These are phyloP conservation scores for Caenorhabditis afra DNA, from an alignment of 2,888 invertebrate species.

Conservation along the genomic window DNA sequence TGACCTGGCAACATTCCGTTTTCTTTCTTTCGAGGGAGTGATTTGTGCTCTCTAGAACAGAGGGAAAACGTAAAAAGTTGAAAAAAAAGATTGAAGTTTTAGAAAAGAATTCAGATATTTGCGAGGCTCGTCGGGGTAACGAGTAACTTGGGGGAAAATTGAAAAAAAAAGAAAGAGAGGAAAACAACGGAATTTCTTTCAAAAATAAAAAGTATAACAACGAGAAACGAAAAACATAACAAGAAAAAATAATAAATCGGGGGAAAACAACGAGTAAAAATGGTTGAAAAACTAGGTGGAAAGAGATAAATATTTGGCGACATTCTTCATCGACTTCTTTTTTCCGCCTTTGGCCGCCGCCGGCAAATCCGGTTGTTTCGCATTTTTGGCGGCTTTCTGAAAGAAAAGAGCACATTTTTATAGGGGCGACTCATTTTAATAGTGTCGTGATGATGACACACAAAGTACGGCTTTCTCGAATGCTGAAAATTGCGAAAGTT, in stretches of 20 bases:
- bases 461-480: conserved; percentile 28
- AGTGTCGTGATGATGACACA: conserved; percentile 21
- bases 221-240: conserved; percentile 5
- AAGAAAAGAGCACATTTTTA: conserved; percentile 19
- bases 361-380: conserved; percentile 44
- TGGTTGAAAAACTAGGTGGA: conserved; percentile 30
- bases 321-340: conserved; percentile 63
- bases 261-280: not conserved
- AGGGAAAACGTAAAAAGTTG: not conserved
- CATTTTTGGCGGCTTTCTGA: conserved; percentile 42
- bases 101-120: too few relatives aligned
- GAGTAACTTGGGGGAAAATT: not conserved
- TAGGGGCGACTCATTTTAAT: not conserved
- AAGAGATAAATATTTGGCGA: conserved; percentile 60
- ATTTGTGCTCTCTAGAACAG: not conserved
- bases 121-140: too few relatives aligned
- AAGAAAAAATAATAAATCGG: conserved; percentile 16
- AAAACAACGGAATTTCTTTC: not conserved
- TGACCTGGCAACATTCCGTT: conserved; percentile 44
- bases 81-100: not conserved
- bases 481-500: conserved; percentile 10
- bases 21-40: not conserved
- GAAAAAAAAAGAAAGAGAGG: not conserved
- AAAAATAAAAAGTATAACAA: not conserved
- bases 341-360: conserved; percentile 42